phyloP scores from a whole-genome alignment of 2,888 invertebrate genomes.

The Tinea semifulvella region DNA sequence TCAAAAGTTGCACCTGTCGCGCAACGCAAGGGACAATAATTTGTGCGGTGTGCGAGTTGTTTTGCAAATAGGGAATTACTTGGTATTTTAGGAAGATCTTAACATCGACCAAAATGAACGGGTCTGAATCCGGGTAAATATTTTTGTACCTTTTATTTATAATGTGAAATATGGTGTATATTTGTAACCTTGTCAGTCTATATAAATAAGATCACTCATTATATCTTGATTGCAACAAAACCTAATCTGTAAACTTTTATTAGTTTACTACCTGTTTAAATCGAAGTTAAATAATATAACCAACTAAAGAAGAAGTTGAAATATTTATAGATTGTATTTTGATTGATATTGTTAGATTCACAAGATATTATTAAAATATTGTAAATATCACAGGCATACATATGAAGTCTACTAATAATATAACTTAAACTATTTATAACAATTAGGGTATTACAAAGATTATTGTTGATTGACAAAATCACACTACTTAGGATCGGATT shows the following conservation, averaged over 20 bases:
- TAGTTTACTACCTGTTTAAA: too few relatives aligned
- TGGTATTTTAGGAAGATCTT: background rate
- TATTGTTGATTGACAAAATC: too few relatives aligned
- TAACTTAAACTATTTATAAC: too few relatives aligned
- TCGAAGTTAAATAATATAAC: too few relatives aligned
- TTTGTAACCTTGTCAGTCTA: background rate
- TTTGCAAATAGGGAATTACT: background rate
- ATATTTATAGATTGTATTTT: background rate
- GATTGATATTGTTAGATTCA: background rate
- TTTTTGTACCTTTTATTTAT: slow-evolving; percentile 13
- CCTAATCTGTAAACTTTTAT: too few relatives aligned
- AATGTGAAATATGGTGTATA: background rate
- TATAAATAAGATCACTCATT: slow-evolving; percentile 3
- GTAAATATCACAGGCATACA: background rate
- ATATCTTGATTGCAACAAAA: too few relatives aligned
- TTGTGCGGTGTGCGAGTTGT: slow-evolving; percentile 8
- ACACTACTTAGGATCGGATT: too few relatives aligned
- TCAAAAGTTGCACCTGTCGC: slow-evolving; percentile 14
- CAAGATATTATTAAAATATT: background rate
- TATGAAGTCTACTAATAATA: too few relatives aligned
- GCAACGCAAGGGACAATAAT: slow-evolving; percentile 3
- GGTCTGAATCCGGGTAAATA: slow-evolving; percentile 81
- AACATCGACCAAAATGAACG: slow-evolving; percentile 68
- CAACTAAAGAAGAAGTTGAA: too few relatives aligned
- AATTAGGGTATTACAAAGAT: too few relatives aligned